Evolutionary conservation across 1,140 invertebrate genomes (phyloP), one percentile per base, ranked within the genome.

Genomic region (Stenopsyche tienmushanensis): DNA sequence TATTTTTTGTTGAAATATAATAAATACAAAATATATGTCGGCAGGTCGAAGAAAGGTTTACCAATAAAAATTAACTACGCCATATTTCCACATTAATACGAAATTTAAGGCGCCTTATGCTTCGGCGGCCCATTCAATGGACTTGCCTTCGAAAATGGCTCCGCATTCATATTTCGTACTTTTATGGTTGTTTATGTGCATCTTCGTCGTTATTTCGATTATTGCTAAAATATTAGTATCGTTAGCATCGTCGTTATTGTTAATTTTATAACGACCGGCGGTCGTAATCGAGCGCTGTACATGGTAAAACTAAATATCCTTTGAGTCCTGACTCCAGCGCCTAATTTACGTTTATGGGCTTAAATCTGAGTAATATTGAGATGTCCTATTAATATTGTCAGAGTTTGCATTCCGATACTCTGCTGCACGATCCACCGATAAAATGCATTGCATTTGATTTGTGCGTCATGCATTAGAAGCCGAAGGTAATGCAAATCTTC

Each of bases 81-180:
- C 44, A 67, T 67, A 67, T 55, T 52, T 67, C 47, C 66, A 64
- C 59, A 45, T 67, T 67, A 64, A 63, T 67, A 67, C 42, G 34
- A 52, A 67, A 67, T 62, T 60, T 60, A 53, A 59, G 26, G 25
- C 25, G 50, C 63, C 17, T 34, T 52, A 62, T 53, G 49, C 24
- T 25, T 8, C 9, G 23, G 23, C 21, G 49, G 21, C 52, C 34
- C 23, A 57, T 26, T 21, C 54, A 20, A 15, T 54, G 3, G n/a
- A 17, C 41, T n/a, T 13, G 41, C 41, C 3, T 44, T 3, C 21
- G 10, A 50, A 23, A 18, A 50, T 50, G n/a, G 47, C 47, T 23
- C 17, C 7, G 17, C 47, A 20, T n/a, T 50, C 47, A n/a, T 34
- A 34, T 34, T 34, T 34, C 29, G 29, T 34, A 34, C 29, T 50